phyloP scores from a whole-genome alignment of 1,140 invertebrate species.

The Drosophila baimaii region DNA sequence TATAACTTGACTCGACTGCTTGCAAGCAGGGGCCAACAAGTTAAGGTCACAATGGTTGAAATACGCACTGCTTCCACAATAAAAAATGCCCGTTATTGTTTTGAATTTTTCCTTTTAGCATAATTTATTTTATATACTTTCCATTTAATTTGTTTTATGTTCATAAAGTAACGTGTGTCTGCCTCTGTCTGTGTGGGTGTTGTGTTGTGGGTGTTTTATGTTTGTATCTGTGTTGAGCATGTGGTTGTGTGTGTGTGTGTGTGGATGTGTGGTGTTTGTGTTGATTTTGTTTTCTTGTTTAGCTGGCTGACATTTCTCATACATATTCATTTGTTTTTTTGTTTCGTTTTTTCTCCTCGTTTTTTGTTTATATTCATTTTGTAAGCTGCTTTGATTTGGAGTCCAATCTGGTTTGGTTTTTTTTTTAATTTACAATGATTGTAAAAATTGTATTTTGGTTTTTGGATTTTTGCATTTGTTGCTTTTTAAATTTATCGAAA shows the following conservation, averaged over 20 bases:
- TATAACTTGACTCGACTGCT: neutral
- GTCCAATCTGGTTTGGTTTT: constrained; percentile 43
- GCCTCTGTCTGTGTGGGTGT: constrained; percentile 57
- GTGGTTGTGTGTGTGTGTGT: constrained; percentile 21
- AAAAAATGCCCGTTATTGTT: constrained; percentile 20
- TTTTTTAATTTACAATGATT: constrained; percentile 56
- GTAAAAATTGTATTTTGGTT: constrained; percentile 49
- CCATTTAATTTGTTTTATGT: constrained; percentile 80
- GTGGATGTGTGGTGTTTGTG: constrained; percentile 30
- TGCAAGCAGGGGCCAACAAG: neutral
- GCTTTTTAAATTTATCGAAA: constrained; percentile 53
- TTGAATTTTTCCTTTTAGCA: constrained; percentile 74
- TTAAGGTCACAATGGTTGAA: neutral
- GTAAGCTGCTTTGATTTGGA: constrained; percentile 55
- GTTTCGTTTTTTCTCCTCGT: constrained; percentile 9
- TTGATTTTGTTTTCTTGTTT: constrained; percentile 38
- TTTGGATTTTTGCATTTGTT: neutral
- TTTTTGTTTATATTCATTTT: constrained; percentile 16
- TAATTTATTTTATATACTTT: constrained; percentile 82
- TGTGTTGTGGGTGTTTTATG: constrained; percentile 25
- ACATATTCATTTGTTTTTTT: constrained; percentile 20
- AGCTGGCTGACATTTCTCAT: constrained; percentile 43
- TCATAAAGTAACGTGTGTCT: constrained; percentile 81
- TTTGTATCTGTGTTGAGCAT: constrained; percentile 41
- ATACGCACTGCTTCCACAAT: constrained; percentile 30